Percentiles rank a stretch among this genome's conserved stretches.
These are phyloP conservation scores for Dipus sagitta DNA, from an alignment of 2,797 vertebrate genomes.

Conservation along the genomic window DNA sequence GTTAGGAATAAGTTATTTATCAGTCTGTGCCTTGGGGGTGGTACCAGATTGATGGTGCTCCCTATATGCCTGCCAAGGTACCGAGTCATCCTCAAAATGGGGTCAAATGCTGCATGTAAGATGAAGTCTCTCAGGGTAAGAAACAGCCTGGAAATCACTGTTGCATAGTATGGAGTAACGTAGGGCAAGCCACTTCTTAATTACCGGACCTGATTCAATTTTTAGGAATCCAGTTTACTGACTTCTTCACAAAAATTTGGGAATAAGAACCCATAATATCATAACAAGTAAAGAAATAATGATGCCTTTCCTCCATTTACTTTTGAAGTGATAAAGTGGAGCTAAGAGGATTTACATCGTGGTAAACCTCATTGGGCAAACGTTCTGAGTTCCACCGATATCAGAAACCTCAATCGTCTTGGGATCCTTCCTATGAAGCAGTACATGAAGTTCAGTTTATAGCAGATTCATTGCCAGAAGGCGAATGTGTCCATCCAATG, in stretches of 20 bases:
- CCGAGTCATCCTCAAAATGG: no score
- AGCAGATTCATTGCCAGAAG: background rate
- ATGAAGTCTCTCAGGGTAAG: no score
- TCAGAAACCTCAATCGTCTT: background rate
- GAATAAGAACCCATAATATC: background rate
- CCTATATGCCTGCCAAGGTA: no score
- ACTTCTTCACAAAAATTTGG: background rate
- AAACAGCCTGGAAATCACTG: no score
- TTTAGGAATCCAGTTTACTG: background rate
- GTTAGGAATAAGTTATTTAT: no score
- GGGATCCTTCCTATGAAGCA: background rate
- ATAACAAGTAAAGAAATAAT: background rate
- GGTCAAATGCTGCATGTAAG: no score
- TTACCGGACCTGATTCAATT: background rate
- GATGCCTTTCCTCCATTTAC: background rate
- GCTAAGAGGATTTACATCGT: background rate
- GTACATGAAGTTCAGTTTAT: background rate
- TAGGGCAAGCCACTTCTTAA: background rate
- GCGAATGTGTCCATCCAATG: background rate
- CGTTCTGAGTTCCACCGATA: background rate
- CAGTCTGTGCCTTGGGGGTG: no score
- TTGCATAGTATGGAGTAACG: no score
- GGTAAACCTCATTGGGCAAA: background rate
- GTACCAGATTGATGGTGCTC: no score
- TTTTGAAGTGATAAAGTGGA: background rate